Evolutionary conservation across 2,888 invertebrate species (phyloP).

Genomic region (Eristalinus sepulchralis): DNA sequence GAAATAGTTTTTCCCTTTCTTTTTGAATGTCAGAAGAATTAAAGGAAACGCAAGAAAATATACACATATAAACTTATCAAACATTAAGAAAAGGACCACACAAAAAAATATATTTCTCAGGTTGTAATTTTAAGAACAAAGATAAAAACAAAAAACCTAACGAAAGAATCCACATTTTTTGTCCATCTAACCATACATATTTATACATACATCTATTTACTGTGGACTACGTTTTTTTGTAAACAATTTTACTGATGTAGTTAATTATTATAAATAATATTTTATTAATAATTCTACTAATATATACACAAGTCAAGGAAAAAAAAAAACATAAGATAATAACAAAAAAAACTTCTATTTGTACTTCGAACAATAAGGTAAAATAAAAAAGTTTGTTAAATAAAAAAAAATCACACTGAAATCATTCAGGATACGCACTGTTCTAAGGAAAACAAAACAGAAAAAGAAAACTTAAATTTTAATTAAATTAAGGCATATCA

Average conservation of each 20-base stretch:
- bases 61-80: constrained; percentile 42
- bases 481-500: constrained; percentile 70
- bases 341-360: constrained; percentile 58
- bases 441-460: constrained; percentile 18
- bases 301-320: constrained; percentile 46
- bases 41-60: constrained; percentile 11
- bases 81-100: constrained; percentile 54
- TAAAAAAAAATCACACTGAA: constrained; percentile 55
- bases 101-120: constrained; percentile 64
- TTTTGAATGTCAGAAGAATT: constrained; percentile 28
- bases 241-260: constrained; percentile 61
- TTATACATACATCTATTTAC: constrained; percentile 56
- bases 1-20: constrained; percentile 38
- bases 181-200: constrained; percentile 65
- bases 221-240: constrained; percentile 64
- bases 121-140: constrained; percentile 66
- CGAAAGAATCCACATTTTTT: constrained; percentile 42
- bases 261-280: constrained; percentile 58
- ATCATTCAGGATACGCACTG: constrained; percentile 38
- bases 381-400: constrained; percentile 40
- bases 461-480: constrained; percentile 41
- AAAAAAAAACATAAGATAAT: neutral
- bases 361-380: constrained; percentile 60
- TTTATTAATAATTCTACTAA: constrained; percentile 57
- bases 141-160: constrained; percentile 44